Conservation (phyloP, 2,797 vertebrate species). For the Enteromius mattozi region DNA sequence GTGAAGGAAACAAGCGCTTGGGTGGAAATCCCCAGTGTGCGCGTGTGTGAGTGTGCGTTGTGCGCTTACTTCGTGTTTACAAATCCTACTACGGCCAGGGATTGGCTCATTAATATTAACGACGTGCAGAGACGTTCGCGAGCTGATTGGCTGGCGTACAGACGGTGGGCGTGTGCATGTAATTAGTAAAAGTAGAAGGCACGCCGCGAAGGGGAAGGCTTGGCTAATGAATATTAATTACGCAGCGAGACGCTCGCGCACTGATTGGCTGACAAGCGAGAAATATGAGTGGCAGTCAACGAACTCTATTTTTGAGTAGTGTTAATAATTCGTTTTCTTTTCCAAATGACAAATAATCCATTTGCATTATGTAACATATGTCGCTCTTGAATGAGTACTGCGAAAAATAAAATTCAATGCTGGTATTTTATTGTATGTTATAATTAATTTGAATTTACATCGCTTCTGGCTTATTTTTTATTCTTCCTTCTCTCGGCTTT, state of each 20-base stretch:
- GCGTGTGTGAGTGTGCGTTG: constrained; percentile 10
- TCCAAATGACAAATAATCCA: background rate
- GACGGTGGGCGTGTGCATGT: background rate
- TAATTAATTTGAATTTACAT: background rate
- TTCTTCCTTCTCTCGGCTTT: background rate
- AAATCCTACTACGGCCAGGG: constrained; percentile 7
- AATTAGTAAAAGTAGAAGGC: background rate
- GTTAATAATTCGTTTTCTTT: background rate
- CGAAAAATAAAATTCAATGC: background rate
- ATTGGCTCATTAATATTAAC: background rate
- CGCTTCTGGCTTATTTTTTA: background rate
- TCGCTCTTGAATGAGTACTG: background rate
- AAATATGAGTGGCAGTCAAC: background rate
- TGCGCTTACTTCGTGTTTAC: constrained; percentile 7
- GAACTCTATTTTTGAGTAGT: background rate
- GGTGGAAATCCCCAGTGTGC: constrained; percentile 84
- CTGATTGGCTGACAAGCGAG: constrained; percentile 67
- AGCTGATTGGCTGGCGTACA: constrained; percentile 67
- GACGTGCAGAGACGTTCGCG: constrained; percentile 62
- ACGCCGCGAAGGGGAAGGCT: background rate
- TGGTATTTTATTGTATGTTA: background rate
- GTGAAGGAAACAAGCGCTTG: constrained; percentile 79
- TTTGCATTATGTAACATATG: background rate
- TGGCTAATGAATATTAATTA: background rate
- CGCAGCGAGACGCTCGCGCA: constrained; percentile 64